Conservation (phyloP, 2,113 vertebrate species). For the Ammodytes marinus region DNA sequence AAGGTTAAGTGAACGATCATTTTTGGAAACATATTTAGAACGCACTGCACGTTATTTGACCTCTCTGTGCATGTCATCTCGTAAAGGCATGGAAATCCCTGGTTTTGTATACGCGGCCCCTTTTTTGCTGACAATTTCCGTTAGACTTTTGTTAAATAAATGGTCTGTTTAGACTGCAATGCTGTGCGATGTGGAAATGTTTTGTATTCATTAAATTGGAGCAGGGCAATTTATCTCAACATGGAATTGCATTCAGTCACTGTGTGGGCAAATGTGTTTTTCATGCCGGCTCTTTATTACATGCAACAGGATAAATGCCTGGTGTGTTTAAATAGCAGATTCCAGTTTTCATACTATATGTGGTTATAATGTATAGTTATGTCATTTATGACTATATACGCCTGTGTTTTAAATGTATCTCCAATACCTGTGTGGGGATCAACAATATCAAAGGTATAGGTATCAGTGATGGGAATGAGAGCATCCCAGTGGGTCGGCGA, state of each 20-base stretch:
- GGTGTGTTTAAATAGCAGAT: slow-evolving; percentile 6
- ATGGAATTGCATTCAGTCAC: slow-evolving; percentile 43
- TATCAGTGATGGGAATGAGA: slow-evolving; percentile 46
- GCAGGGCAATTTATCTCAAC: slow-evolving; percentile 45
- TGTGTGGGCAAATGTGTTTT: slow-evolving; percentile 12
- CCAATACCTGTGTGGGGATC: slow-evolving; percentile 47
- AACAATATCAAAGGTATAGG: slow-evolving; percentile 63
- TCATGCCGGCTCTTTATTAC: slow-evolving; percentile 1
- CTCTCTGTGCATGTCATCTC: slow-evolving; percentile 29
- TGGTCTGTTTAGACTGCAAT: slow-evolving; percentile 26
- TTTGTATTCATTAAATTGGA: slow-evolving; percentile 41
- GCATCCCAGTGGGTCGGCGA: slow-evolving; percentile 58
- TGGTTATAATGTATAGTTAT: slow-evolving; percentile 13
- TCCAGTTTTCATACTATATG: slow-evolving; percentile 4
- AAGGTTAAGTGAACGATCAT: neutral
- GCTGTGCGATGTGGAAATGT: slow-evolving; percentile 6
- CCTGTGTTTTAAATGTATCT: slow-evolving; percentile 39
- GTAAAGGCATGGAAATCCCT: slow-evolving; percentile 50
- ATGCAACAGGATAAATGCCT: slow-evolving; percentile 2
- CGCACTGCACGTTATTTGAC: slow-evolving; percentile 35
- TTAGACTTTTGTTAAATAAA: slow-evolving; percentile 49
- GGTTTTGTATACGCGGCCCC: slow-evolving; percentile 42
- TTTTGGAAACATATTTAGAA: slow-evolving; percentile 23
- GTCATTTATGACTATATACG: slow-evolving; percentile 19
- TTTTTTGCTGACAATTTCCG: slow-evolving; percentile 39